Conservation (phyloP, 2,888 invertebrate species). For the Acrobasis consociella region DNA sequence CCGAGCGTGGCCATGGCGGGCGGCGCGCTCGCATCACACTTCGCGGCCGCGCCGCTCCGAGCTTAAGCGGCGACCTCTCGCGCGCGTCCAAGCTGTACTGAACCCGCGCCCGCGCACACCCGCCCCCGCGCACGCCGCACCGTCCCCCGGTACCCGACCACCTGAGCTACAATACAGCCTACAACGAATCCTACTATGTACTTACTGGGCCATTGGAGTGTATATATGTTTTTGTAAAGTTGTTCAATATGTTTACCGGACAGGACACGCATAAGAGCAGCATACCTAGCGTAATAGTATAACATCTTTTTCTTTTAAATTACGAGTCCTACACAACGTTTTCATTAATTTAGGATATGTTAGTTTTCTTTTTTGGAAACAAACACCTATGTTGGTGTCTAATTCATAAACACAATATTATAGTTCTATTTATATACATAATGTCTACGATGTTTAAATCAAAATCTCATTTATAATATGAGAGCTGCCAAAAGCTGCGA, state of each 20-base stretch:
- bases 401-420: no score
- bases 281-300: no score
- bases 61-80: constrained; percentile 57
- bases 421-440: no score
- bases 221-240: constrained; percentile 11
- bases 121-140: constrained; percentile 26
- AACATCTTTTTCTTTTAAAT: no score
- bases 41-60: constrained; percentile 65
- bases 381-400: no score
- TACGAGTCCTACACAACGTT: no score
- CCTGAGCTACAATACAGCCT: constrained; percentile 10
- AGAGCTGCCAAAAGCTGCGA: constrained; percentile 26
- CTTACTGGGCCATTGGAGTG: constrained; percentile 32
- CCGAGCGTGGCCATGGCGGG: constrained; percentile 95
- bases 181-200: constrained; percentile 44
- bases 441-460: no score
- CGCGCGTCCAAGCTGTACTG: constrained; percentile 51
- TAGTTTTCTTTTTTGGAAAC: no score
- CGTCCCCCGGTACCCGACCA: constrained; percentile 31
- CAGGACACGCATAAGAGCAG: no score
- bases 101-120: constrained; percentile 29
- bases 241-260: not conserved
- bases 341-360: no score
- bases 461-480: not conserved
- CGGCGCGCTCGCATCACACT: constrained; percentile 73